Evolutionary conservation across 1,140 invertebrate species (phyloP).

Genomic region (Drosophila melanica): DNA sequence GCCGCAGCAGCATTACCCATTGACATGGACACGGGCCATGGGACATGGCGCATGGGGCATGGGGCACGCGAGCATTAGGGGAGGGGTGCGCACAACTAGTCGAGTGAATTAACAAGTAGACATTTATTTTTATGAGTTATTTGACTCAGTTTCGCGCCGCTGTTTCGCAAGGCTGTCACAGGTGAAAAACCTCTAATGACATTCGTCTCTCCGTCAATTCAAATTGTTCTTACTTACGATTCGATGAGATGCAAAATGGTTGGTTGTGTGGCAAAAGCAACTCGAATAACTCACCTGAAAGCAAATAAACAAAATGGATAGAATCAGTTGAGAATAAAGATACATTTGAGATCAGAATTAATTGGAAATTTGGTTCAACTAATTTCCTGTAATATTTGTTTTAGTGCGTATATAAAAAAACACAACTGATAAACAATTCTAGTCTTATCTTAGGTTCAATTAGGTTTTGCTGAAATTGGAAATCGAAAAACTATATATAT

Average conservation of each 20-base stretch:
- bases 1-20: constrained; percentile 14
- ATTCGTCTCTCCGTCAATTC: constrained; percentile 42
- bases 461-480: too few relatives aligned
- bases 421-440: too few relatives aligned
- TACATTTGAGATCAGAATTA: too few relatives aligned
- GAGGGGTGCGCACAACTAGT: constrained; percentile 12
- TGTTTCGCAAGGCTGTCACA: constrained; percentile 55
- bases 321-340: background rate
- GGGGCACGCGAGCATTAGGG: background rate
- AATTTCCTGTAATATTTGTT: too few relatives aligned
- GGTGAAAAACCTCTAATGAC: constrained; percentile 75
- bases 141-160: constrained; percentile 47
- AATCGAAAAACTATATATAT: too few relatives aligned
- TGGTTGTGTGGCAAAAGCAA: background rate
- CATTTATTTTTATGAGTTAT: constrained; percentile 66
- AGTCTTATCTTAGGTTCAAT: too few relatives aligned
- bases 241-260: background rate
- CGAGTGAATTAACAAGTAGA: constrained; percentile 35
- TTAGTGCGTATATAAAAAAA: too few relatives aligned
- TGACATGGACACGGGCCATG: background rate
- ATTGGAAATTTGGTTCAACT: too few relatives aligned
- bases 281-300: constrained; percentile 40
- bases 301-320: constrained; percentile 3
- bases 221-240: constrained; percentile 58
- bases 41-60: too few relatives aligned